Percentiles rank a stretch among this genome's conserved stretches.
phyloP scores from a whole-genome alignment of 2,797 vertebrate genomes.

The Hipposideros larvatus region DNA sequence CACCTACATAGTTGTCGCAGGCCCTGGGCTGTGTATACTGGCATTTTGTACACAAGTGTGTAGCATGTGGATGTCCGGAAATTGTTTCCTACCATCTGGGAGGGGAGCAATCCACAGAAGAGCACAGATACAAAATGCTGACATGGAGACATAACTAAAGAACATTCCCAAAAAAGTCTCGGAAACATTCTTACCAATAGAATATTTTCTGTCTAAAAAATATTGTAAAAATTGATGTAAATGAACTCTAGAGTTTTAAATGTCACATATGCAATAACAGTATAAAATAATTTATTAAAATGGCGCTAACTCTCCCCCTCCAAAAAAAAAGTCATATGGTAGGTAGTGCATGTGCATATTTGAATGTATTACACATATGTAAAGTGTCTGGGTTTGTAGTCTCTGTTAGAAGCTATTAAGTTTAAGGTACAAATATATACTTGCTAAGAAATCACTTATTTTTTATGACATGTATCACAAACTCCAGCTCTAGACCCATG shows the following conservation, averaged over 20 bases:
- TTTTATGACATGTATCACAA: neutral
- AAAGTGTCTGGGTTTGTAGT: neutral
- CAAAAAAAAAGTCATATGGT: neutral
- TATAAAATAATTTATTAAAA: neutral
- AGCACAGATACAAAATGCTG: neutral
- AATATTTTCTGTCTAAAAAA: neutral
- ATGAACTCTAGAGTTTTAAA: constrained; percentile 5
- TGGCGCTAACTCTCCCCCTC: neutral
- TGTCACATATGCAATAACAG: neutral
- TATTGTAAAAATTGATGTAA: neutral
- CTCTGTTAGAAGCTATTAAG: neutral
- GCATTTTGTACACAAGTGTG: neutral
- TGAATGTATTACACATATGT: neutral
- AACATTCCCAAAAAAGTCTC: neutral
- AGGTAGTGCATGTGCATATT: neutral
- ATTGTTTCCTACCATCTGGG: neutral
- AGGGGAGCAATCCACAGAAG: neutral
- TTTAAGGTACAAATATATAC: neutral
- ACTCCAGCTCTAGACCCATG: neutral
- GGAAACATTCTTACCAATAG: neutral
- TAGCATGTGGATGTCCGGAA: neutral
- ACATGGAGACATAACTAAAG: constrained; percentile 3
- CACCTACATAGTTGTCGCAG: neutral
- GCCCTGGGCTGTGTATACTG: neutral
- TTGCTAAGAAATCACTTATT: neutral